Percentiles rank a stretch among this genome's conserved stretches.
phyloP scores from a whole-genome alignment of 2,113 vertebrate genomes.

The Scomber scombrus region DNA sequence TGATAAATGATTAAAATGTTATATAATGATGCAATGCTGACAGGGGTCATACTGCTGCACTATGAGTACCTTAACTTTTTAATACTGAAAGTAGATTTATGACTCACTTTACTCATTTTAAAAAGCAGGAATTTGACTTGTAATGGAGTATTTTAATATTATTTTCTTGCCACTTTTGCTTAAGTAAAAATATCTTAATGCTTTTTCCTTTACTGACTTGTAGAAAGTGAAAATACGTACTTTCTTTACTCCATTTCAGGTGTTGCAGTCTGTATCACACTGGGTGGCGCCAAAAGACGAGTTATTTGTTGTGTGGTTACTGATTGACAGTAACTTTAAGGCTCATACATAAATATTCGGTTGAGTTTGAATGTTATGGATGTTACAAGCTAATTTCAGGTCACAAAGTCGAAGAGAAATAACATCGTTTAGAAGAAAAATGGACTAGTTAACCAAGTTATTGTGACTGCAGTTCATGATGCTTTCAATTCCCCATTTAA shows the following conservation, averaged over 20 bases:
- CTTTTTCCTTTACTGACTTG: no score
- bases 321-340: background rate
- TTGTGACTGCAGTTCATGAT: slow-evolving; percentile 15
- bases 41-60: no score
- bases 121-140: background rate
- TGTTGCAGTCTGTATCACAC: slow-evolving; percentile 27
- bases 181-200: background rate
- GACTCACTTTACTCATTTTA: background rate
- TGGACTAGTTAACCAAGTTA: background rate
- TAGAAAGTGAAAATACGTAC: background rate
- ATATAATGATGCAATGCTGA: background rate
- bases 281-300: slow-evolving; percentile 47
- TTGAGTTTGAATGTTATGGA: background rate
- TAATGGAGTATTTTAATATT: background rate
- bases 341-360: background rate
- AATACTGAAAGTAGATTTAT: no score
- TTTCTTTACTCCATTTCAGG: background rate
- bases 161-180: no score
- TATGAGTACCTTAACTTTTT: no score
- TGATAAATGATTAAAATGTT: background rate
- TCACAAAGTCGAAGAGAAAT: background rate
- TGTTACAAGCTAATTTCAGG: no score
- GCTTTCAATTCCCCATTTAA: slow-evolving; percentile 25
- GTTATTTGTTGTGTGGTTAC: background rate
- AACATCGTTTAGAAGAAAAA: background rate